Evolutionary conservation across 2,888 invertebrate genomes (phyloP).

Genomic region (Orgyia antiqua): DNA sequence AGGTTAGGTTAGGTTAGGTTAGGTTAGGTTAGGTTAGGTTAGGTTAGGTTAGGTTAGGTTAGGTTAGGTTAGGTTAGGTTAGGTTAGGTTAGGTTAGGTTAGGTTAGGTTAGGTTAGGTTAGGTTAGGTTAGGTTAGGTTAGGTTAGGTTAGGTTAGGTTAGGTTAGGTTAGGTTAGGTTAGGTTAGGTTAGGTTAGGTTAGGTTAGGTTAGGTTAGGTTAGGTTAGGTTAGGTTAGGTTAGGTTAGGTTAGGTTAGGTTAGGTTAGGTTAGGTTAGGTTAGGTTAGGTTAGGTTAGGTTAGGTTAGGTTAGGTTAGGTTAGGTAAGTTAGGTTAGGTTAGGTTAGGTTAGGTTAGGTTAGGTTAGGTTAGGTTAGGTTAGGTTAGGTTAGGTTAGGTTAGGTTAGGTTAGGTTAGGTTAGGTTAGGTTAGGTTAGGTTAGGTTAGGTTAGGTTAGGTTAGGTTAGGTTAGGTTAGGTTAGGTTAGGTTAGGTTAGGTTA

Average conservation of each 20-base stretch:
- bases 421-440: constrained; percentile 4
- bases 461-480: constrained; percentile 5
- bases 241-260: constrained; percentile 6
- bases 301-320: constrained; percentile 5
- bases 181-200: constrained; percentile 9
- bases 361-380: constrained; percentile 1
- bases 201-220: constrained; percentile 6
- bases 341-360: constrained; percentile 1
- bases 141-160: constrained; percentile 9
- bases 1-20: constrained; percentile 19
- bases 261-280: constrained; percentile 6
- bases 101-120: constrained; percentile 9
- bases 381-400: constrained; percentile 1
- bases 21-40: constrained; percentile 20
- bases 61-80: constrained; percentile 13
- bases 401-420: constrained; percentile 2
- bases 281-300: constrained; percentile 6
- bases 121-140: constrained; percentile 9
- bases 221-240: constrained; percentile 6
- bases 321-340: constrained; percentile 2
- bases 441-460: constrained; percentile 5
- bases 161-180: constrained; percentile 8
- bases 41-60: constrained; percentile 17
- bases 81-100: constrained; percentile 9
- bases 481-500: constrained; percentile 15